These are phyloP conservation scores for Sminthurinus signatus DNA, from an alignment of 1,140 invertebrate species.

Conservation along the genomic window DNA sequence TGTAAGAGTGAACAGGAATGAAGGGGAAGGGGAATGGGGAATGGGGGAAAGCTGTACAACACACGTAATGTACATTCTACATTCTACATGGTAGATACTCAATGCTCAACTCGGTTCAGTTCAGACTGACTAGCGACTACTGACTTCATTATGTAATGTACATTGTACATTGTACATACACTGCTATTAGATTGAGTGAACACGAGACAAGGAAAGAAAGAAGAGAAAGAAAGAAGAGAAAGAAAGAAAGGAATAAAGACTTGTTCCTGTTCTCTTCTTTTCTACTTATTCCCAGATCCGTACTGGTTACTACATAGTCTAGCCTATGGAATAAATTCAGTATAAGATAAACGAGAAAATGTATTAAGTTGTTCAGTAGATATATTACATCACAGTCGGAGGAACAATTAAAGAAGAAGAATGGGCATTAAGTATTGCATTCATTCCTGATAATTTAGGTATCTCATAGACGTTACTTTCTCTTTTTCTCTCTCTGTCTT, in stretches of 20 bases:
- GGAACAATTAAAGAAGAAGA: constrained; percentile 30
- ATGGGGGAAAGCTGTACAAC: too few relatives aligned
- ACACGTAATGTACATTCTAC: too few relatives aligned
- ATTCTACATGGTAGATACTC: too few relatives aligned
- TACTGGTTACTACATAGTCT: not conserved
- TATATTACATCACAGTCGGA: constrained; percentile 14
- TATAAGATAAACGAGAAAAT: constrained; percentile 15
- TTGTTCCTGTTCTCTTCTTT: constrained; percentile 3
- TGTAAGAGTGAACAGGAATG: too few relatives aligned
- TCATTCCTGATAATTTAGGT: constrained; percentile 25
- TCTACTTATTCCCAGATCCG: constrained; percentile 8
- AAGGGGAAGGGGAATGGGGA: too few relatives aligned
- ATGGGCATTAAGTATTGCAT: constrained; percentile 31
- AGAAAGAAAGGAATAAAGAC: not conserved
- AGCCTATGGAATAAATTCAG: not conserved
- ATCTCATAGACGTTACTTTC: not conserved
- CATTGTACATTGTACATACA: too few relatives aligned
- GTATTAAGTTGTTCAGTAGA: constrained; percentile 9
- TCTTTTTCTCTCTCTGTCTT: not conserved
- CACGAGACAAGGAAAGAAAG: too few relatives aligned
- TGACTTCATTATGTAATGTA: too few relatives aligned
- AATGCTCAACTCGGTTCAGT: too few relatives aligned
- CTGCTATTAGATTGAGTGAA: too few relatives aligned
- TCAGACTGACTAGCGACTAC: too few relatives aligned
- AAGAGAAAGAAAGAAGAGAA: too few relatives aligned